Percentiles rank a stretch among this genome's conserved stretches.
These are phyloP conservation scores for Rhimphoctona megacephalus DNA, from an alignment of 2,888 invertebrate species.

Conservation along the genomic window DNA sequence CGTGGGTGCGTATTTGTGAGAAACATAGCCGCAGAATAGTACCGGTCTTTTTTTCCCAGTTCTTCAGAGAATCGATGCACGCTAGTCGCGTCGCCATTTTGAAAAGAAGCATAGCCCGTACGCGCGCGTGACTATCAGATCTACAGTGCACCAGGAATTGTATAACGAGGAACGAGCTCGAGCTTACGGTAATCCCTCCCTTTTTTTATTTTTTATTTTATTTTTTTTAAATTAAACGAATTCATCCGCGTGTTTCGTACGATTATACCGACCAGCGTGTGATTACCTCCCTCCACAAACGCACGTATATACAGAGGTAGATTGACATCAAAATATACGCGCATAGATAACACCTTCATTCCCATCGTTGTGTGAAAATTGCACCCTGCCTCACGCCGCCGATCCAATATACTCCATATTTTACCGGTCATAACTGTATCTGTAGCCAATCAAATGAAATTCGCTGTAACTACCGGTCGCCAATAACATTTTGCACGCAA, in stretches of 20 bases:
- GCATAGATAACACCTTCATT: not conserved
- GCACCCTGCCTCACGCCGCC: constrained; percentile 16
- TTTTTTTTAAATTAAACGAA: constrained; percentile 60
- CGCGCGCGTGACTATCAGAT: constrained; percentile 50
- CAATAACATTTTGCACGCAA: constrained; percentile 58
- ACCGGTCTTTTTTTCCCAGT: constrained; percentile 34
- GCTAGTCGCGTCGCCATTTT: constrained; percentile 70
- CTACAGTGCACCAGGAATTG: constrained; percentile 19
- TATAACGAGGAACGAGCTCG: constrained; percentile 27
- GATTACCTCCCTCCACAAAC: constrained; percentile 10
- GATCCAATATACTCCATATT: constrained; percentile 18
- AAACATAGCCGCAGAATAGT: constrained; percentile 28
- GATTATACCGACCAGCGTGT: constrained; percentile 45
- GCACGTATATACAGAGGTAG: not conserved
- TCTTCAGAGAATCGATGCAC: constrained; percentile 68
- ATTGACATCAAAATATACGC: not conserved
- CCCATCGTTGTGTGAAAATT: constrained; percentile 28
- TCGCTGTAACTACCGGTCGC: constrained; percentile 21
- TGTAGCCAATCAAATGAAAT: constrained; percentile 36
- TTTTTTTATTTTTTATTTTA: too few relatives aligned
- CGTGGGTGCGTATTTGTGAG: not conserved
- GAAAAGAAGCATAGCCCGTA: constrained; percentile 62
- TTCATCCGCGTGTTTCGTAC: constrained; percentile 50
- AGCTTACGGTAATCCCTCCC: constrained; percentile 14
- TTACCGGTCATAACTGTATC: constrained; percentile 22